phyloP scores from a whole-genome alignment of 2,888 invertebrate genomes.

The Ellobium chinense region DNA sequence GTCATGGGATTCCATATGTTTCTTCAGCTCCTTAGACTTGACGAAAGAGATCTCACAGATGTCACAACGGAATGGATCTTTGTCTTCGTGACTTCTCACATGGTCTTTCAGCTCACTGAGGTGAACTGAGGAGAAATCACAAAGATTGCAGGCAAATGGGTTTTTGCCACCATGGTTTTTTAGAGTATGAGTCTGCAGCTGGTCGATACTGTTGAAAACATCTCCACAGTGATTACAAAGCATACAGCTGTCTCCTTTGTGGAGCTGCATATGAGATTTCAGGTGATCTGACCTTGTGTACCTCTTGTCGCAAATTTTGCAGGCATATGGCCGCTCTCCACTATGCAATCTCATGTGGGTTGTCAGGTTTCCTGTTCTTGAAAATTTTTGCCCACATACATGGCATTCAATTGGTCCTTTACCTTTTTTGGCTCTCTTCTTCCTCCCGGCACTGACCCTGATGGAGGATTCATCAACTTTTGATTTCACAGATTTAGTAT shows the following conservation, averaged over 20 bases:
- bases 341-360: constrained; percentile 46
- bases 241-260: constrained; percentile 23
- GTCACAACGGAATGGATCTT: constrained; percentile 13
- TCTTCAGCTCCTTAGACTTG: constrained; percentile 26
- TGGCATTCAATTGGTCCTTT: constrained; percentile 33
- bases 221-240: constrained; percentile 42
- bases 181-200: constrained; percentile 89
- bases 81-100: constrained; percentile 2
- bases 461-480: neutral
- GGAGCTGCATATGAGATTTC: constrained; percentile 35
- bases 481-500: neutral
- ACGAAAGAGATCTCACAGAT: constrained; percentile 3
- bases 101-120: constrained; percentile 32
- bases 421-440: neutral
- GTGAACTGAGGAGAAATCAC: constrained; percentile 80
- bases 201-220: neutral
- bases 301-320: constrained; percentile 36
- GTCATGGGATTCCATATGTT: constrained; percentile 27
- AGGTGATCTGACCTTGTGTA: constrained; percentile 45
- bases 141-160: constrained; percentile 96
- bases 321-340: constrained; percentile 45
- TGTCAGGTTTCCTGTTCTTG: constrained; percentile 31
- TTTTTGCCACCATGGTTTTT: constrained; percentile 94
- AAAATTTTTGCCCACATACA: constrained; percentile 43
- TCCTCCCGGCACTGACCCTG: neutral